phyloP scores from a whole-genome alignment of 2,113 vertebrate species.

The Polyodon spathula region DNA sequence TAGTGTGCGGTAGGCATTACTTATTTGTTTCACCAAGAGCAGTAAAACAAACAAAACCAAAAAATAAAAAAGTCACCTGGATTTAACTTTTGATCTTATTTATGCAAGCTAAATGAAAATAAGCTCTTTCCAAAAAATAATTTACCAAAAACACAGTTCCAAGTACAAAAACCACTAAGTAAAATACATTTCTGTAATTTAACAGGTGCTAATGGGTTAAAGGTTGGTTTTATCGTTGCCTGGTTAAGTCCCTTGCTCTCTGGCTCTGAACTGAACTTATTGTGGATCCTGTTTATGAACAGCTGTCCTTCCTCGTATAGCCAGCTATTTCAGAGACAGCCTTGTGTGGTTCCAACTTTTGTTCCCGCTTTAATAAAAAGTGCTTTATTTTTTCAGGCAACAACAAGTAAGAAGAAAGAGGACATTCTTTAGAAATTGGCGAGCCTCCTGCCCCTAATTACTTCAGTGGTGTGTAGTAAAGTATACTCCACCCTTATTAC shows the following conservation, averaged over 20 bases:
- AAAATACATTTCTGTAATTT: background rate
- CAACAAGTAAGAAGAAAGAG: constrained; percentile 26
- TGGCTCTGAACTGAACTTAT: background rate
- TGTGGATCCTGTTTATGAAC: background rate
- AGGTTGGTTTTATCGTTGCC: background rate
- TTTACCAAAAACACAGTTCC: too few relatives aligned
- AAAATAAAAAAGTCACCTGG: too few relatives aligned
- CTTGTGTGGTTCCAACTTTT: constrained; percentile 18
- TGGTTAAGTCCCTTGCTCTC: background rate
- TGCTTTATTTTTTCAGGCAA: constrained; percentile 26
- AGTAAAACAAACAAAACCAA: too few relatives aligned
- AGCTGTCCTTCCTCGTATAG: background rate
- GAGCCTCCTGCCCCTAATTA: constrained; percentile 26
- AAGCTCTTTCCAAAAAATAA: too few relatives aligned
- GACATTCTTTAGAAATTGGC: constrained; percentile 23
- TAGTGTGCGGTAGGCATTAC: too few relatives aligned
- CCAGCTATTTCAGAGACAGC: background rate
- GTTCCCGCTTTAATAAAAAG: constrained; percentile 25
- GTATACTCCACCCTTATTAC: constrained; percentile 26
- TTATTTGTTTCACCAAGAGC: too few relatives aligned
- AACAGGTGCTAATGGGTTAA: background rate
- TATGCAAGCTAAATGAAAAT: background rate
- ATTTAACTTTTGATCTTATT: background rate
- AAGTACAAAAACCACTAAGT: too few relatives aligned
- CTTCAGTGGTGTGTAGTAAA: constrained; percentile 24